Conservation (phyloP, 2,113 vertebrate genomes). For the Marmota monax region DNA sequence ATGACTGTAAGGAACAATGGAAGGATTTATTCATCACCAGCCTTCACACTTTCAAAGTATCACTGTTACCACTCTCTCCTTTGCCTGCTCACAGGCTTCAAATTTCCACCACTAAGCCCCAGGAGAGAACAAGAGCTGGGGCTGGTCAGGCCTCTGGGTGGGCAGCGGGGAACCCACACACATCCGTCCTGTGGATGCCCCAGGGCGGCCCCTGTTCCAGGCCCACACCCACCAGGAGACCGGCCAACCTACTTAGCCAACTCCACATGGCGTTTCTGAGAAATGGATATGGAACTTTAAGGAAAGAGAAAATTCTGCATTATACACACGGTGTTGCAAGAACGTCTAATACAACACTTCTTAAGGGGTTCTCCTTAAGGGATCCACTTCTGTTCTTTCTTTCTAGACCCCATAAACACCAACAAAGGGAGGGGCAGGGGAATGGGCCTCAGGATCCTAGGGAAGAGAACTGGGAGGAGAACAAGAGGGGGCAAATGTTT, state of each 20-base stretch:
- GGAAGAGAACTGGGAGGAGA: neutral
- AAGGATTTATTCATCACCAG: neutral
- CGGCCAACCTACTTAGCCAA: neutral
- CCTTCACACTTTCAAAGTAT: neutral
- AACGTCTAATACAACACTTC: neutral
- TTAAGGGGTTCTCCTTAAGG: neutral
- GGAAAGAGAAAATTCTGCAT: neutral
- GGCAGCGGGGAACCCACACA: neutral
- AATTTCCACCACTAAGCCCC: neutral
- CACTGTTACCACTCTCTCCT: neutral
- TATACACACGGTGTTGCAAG: neutral
- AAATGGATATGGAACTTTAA: neutral
- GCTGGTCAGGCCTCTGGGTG: rapidly evolving
- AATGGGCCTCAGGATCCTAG: neutral
- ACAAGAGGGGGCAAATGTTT: neutral
- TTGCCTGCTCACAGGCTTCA: neutral
- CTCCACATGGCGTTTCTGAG: neutral
- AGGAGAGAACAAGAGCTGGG: neutral
- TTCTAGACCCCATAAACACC: neutral
- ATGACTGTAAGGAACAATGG: neutral
- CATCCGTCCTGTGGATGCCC: neutral
- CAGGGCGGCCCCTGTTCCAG: neutral
- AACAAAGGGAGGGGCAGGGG: neutral
- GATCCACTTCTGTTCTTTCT: neutral
- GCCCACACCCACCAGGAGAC: neutral